Evolutionary conservation across 2,113 vertebrate species (phyloP), one percentile per base, ranked within the genome.

Genomic region (Sylvietta virens): DNA sequence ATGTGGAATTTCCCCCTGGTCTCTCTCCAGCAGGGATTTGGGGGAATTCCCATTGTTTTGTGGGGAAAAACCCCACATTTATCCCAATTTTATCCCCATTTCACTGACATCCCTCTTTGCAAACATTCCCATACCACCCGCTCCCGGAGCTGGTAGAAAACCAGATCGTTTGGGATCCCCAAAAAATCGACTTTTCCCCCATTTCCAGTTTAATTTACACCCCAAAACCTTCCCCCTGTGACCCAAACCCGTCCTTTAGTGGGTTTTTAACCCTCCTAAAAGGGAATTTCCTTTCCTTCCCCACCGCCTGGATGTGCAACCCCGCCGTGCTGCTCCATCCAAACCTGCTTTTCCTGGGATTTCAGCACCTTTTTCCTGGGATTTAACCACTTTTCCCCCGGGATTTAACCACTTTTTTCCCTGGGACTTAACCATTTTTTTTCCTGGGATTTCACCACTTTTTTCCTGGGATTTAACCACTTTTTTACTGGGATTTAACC

Each of bases 1-100:
- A 2, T 0, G 0, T 4, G 24, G 40, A 48, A 10, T 24, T 7
- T 13, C 22, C 24, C 11, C 5, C 5, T 0, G 1, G n/a, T n/a
- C n/a, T n/a, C n/a, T n/a, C n/a, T n/a, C n/a, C 27, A 14, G 3
- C 2, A 0, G 35, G 64, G 21, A 27, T 77, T 6, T 45, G n/a
- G 21, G 8, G 4, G 24, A 27, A 15, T 47, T 13, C 24, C 22
- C 1, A 1, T 12, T 18, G 4, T 28, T 81, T 50, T 26, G 0
- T 2, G 50, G 6, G 4, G 1, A 5, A 24, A 6, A 30, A 15
- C 1, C 21, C 13, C 33, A 8, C n/a, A 18, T 45, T 45, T 45
- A 45, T 5, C 0, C 1, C 27, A 54, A 3, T 80, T 83, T 83
- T 16, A 28, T 45, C n/a, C 37, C 13, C 8, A 13, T 85, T 70